Evolutionary conservation across 2,888 invertebrate genomes (phyloP).

Genomic region (Yponomeuta evonymella): DNA sequence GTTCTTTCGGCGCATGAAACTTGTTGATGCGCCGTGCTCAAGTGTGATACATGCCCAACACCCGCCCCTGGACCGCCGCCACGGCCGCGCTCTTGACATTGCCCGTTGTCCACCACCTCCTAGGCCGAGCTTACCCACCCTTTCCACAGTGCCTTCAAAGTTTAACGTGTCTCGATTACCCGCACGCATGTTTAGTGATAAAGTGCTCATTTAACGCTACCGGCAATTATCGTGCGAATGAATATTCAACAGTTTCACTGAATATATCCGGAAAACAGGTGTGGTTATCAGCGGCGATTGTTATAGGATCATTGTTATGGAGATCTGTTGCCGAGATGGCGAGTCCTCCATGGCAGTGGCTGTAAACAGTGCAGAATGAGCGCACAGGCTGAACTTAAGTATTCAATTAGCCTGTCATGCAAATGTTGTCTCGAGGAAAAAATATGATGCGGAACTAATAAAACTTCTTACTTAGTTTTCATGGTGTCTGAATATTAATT

Average conservation of each 20-base stretch:
- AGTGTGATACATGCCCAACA: neutral
- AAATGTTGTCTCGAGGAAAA: slow-evolving; percentile 35
- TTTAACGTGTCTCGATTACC: slow-evolving; percentile 10
- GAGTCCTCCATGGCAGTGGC: slow-evolving; percentile 33
- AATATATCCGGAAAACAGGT: slow-evolving; percentile 42
- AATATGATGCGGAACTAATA: slow-evolving; percentile 11
- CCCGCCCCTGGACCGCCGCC: slow-evolving; percentile 13
- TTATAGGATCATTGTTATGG: slow-evolving; percentile 64
- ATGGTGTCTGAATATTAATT: slow-evolving; percentile 1
- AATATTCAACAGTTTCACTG: slow-evolving; percentile 53
- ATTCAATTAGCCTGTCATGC: slow-evolving; percentile 50
- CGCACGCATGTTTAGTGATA: neutral
- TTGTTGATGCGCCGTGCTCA: neutral
- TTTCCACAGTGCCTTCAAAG: slow-evolving; percentile 12
- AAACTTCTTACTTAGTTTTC: neutral
- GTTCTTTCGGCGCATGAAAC: neutral
- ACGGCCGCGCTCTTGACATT: slow-evolving; percentile 56
- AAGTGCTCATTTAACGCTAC: slow-evolving; percentile 15
- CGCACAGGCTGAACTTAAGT: slow-evolving; percentile 54
- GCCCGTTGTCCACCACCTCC: slow-evolving; percentile 32
- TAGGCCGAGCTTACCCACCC: neutral
- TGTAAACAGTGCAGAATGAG: slow-evolving; percentile 47
- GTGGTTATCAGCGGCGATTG: slow-evolving; percentile 56
- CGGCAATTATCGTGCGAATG: slow-evolving; percentile 37
- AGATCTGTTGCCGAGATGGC: slow-evolving; percentile 42